Evolutionary conservation across 2,888 invertebrate genomes (phyloP).

Genomic region (Trilocha varians): DNA sequence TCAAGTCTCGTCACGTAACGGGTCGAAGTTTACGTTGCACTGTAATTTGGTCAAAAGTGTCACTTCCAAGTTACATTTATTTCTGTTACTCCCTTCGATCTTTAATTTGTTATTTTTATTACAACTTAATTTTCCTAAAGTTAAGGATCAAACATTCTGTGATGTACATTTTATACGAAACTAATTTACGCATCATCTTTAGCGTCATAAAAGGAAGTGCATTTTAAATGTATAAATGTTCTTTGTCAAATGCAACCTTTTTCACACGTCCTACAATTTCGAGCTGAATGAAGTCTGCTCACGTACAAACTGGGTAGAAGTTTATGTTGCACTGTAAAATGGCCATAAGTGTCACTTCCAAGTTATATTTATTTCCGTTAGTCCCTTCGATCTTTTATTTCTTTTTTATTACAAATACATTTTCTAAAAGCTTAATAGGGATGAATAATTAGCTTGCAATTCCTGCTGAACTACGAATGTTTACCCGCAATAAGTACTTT

Average conservation of each 20-base stretch:
- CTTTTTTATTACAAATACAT: not conserved
- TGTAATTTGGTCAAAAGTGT: slow-evolving; percentile 10
- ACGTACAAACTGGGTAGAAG: slow-evolving; percentile 21
- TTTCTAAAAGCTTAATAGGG: too few species aligned
- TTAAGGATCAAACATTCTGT: too few species aligned
- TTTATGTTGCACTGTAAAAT: slow-evolving; percentile 20
- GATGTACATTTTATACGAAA: too few species aligned
- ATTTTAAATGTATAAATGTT: too few species aligned
- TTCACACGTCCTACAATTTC: not conserved
- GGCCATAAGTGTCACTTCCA: not conserved
- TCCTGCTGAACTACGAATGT: too few species aligned
- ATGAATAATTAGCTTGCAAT: too few species aligned
- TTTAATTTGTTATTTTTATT: not conserved
- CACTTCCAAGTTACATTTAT: not conserved
- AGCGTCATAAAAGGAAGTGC: not conserved
- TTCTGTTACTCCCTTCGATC: not conserved
- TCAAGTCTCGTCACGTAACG: slow-evolving; percentile 18
- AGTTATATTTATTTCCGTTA: not conserved
- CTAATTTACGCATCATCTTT: not conserved
- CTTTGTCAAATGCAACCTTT: too few species aligned
- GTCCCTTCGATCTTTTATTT: not conserved
- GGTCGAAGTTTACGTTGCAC: slow-evolving; percentile 22
- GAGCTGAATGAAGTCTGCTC: slow-evolving; percentile 1
- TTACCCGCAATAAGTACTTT: too few species aligned
- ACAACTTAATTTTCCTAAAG: too few species aligned